Evolutionary conservation across 1,140 invertebrate genomes (phyloP).

Genomic region (Leptinotarsa lineolata): DNA sequence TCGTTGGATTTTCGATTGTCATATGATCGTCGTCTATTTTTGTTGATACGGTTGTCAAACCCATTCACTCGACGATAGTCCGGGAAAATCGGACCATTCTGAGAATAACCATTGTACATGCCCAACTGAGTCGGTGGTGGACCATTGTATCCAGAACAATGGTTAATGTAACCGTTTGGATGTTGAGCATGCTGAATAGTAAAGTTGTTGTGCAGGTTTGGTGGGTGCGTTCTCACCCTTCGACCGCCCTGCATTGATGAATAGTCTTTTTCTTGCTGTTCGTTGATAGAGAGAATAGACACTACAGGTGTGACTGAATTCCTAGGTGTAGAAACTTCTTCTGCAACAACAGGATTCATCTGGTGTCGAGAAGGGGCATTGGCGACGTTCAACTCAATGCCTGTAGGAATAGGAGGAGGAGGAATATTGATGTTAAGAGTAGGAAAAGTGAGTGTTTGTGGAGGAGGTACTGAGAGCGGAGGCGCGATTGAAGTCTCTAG

Average conservation of each 20-base stretch:
- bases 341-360: not conserved
- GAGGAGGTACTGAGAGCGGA: slow-evolving; percentile 5
- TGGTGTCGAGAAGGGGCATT: slow-evolving; percentile 29
- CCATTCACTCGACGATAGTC: slow-evolving; percentile 23
- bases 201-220: slow-evolving; percentile 15
- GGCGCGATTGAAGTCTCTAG: not conserved
- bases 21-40: slow-evolving; percentile 15
- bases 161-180: slow-evolving; percentile 23
- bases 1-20: slow-evolving; percentile 35
- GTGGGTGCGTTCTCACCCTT: slow-evolving; percentile 18
- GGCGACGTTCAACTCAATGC: slow-evolving; percentile 22
- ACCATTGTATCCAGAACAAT: not conserved
- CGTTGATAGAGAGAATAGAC: slow-evolving; percentile 50
- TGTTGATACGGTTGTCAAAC: slow-evolving; percentile 20
- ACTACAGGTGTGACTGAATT: slow-evolving; percentile 50
- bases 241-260: slow-evolving; percentile 53
- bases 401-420: slow-evolving; percentile 17
- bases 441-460: slow-evolving; percentile 13
- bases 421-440: slow-evolving; percentile 17
- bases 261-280: slow-evolving; percentile 52
- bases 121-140: not conserved
- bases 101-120: slow-evolving; percentile 2
- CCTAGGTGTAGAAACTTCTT: slow-evolving; percentile 19
- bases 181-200: slow-evolving; percentile 17
- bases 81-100: not conserved